Evolutionary conservation across 2,888 invertebrate genomes (phyloP), one percentile per base, ranked within the genome.

Genomic region (Lasioglossum morio): DNA sequence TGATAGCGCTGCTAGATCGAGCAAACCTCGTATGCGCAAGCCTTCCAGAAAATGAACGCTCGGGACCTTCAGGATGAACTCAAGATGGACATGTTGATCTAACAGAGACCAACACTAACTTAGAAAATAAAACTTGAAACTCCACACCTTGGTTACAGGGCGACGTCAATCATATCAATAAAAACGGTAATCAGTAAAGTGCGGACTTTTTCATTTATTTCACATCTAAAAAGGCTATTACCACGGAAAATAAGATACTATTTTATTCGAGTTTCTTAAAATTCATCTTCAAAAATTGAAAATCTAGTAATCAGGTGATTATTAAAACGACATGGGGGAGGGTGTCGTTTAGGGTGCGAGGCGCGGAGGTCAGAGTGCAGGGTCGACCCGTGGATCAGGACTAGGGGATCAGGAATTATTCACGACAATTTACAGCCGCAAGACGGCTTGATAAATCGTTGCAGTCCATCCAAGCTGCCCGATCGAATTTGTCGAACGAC

Each of bases 1-100:
- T 63, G 75, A 80, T 80, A 87, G 82, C 82, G 40, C 48, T 70
- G 83, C 76, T 46, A 60, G 78, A 83, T 83, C 83, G 77, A 73
- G 57, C 66, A 23, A 60, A 14, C 10, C 4, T 72, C 74, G 77
- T 75, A 8, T 23, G 74, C 74, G 77, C 84, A 72, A 81, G 27
- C 75, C 79, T 72, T 46, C 63, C 80, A 63, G 78, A 87, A 83
- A 86, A 72, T 40, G 48, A 76, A 66, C 53, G 82, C 12, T 23
- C 70, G 8, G 8, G 53, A 23, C 53, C 77, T 72, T 69, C 77
- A 53, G 23, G 48, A 43, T 30, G 16, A 53, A 19, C 37, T 0
- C 19, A 7, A n/a, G n/a, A n/a, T n/a, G n/a, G 23, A 5, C 16
- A 27, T 14, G 1, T 8, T 23, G 23, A 10, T 10, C 53, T 2